Evolutionary conservation across 2,888 invertebrate species (phyloP).

Genomic region (Celastrina argiolus): DNA sequence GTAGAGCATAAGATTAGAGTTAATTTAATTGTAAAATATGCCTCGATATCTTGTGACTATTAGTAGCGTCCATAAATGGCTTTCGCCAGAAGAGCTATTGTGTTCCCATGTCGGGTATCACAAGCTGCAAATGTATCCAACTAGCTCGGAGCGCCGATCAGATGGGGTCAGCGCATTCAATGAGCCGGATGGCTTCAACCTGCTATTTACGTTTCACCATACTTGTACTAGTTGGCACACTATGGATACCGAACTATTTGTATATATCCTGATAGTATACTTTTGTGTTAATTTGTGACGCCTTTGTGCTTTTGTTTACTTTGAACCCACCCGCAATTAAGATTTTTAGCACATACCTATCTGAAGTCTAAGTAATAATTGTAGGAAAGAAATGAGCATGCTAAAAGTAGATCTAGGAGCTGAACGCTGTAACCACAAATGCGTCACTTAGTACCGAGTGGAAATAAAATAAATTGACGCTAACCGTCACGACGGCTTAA

Average conservation of each 20-base stretch:
- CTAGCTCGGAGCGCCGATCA: conserved; percentile 63
- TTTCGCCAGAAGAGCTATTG: conserved; percentile 36
- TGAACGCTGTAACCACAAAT: conserved; percentile 7
- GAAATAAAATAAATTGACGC: conserved; percentile 48
- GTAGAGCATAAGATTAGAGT: conserved; percentile 6
- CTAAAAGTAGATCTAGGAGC: not conserved
- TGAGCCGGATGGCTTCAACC: conserved; percentile 74
- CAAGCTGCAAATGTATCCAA: conserved; percentile 53
- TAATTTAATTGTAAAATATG: conserved; percentile 20
- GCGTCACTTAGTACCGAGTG: conserved; percentile 30
- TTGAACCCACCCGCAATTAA: not conserved
- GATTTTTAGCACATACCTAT: not conserved
- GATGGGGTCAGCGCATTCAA: conserved; percentile 77
- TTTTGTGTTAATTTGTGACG: conserved; percentile 39
- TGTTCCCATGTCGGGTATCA: conserved; percentile 42
- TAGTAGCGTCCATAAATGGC: conserved; percentile 36
- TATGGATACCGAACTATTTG: conserved; percentile 60
- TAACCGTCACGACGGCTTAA: conserved; percentile 56
- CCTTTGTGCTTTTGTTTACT: not conserved
- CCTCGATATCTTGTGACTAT: conserved; percentile 32
- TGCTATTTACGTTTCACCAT: conserved; percentile 75
- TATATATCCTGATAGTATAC: conserved; percentile 38
- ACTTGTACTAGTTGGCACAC: conserved; percentile 70
- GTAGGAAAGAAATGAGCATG: no score
- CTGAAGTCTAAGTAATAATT: not conserved